phyloP scores from a whole-genome alignment of 2,797 vertebrate genomes.

The Acanthurus tractus region DNA sequence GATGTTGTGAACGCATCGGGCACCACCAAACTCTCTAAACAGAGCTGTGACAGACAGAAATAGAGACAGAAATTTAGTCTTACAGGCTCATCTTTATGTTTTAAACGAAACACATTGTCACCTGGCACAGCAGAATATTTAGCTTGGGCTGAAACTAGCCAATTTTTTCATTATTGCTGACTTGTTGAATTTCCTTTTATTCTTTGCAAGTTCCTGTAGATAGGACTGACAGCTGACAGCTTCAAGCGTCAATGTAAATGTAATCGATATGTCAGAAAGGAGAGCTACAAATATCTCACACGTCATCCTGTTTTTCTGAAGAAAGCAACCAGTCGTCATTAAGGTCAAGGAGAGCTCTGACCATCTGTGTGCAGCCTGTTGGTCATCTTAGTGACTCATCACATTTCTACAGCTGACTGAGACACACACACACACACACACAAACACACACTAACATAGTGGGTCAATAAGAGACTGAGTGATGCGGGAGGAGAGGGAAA shows the following conservation, averaged over 20 bases:
- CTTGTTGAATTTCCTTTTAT: neutral
- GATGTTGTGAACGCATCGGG: constrained; percentile 97
- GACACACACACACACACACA: neutral
- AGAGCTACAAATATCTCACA: constrained; percentile 11
- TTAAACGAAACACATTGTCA: neutral
- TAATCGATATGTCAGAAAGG: constrained; percentile 10
- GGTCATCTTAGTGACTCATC: constrained; percentile 47
- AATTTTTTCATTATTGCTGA: neutral
- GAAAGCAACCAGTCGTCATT: neutral
- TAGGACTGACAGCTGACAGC: neutral
- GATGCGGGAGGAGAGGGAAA: neutral
- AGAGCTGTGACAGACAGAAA: constrained; percentile 82
- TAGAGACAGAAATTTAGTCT: neutral
- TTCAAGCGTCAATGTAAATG: constrained; percentile 19
- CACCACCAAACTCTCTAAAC: constrained; percentile 97
- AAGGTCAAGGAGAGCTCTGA: constrained; percentile 23
- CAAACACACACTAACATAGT: neutral
- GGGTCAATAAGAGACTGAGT: neutral
- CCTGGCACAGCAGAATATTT: neutral
- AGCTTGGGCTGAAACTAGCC: too few relatives aligned
- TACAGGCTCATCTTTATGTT: neutral
- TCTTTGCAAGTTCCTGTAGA: neutral
- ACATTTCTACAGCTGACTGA: constrained; percentile 30
- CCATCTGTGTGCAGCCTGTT: constrained; percentile 17
- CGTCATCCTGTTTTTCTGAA: neutral